These are phyloP conservation scores for Julus scanicus DNA, from an alignment of 2,888 invertebrate genomes.

Conservation along the genomic window DNA sequence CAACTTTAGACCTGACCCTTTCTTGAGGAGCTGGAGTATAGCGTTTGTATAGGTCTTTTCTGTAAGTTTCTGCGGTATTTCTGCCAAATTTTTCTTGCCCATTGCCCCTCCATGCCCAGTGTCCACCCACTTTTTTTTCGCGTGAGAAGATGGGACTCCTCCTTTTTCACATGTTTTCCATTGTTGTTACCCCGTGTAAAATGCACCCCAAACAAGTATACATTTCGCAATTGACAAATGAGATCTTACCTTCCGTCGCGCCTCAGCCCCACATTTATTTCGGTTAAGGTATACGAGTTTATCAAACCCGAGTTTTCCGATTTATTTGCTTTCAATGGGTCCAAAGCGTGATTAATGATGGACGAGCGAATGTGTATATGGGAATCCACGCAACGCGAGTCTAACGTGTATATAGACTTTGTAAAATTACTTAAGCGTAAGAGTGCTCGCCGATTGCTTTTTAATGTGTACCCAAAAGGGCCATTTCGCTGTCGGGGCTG, in stretches of 20 bases:
- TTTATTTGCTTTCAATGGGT: slow-evolving; percentile 27
- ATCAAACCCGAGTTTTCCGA: slow-evolving; percentile 34
- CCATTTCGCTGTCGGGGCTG: not conserved
- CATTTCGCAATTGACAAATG: not conserved
- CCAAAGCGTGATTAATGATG: slow-evolving; percentile 46
- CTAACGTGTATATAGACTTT: not conserved
- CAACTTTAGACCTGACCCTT: no score
- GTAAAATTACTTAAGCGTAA: slow-evolving; percentile 21
- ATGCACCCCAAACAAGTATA: not conserved
- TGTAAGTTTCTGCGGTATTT: no score
- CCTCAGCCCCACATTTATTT: not conserved
- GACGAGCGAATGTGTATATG: slow-evolving; percentile 30
- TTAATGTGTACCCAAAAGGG: not conserved
- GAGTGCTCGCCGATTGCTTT: slow-evolving; percentile 11
- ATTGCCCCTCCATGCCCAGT: not conserved
- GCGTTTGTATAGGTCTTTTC: no score
- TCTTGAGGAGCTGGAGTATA: no score
- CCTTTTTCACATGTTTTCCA: not conserved
- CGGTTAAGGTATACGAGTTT: slow-evolving; percentile 31
- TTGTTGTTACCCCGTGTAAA: not conserved
- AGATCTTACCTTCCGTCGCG: not conserved
- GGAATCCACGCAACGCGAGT: not conserved
- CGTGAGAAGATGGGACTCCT: not conserved
- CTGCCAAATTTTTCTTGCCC: not conserved
- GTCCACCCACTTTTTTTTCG: not conserved